Conservation (phyloP, 2,888 invertebrate genomes). For the Drosophila anceps region DNA sequence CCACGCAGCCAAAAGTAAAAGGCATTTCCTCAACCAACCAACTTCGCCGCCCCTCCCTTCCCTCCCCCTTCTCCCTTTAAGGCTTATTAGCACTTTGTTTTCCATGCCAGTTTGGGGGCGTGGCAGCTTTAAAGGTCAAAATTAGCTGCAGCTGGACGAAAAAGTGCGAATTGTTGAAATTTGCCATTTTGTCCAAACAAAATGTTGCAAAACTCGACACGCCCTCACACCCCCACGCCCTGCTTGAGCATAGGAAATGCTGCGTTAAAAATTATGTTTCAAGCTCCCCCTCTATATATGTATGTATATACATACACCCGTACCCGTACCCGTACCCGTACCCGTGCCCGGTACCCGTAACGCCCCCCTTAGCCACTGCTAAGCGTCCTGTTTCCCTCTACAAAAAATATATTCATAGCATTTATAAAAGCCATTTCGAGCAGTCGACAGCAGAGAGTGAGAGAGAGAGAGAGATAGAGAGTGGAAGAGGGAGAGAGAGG, state of each 20-base stretch:
- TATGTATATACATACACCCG: not conserved
- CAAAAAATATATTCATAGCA: conserved; percentile 69
- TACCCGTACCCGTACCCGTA: not conserved
- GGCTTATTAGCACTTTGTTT: conserved; percentile 68
- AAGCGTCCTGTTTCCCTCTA: conserved; percentile 2
- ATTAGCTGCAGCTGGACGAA: conserved; percentile 59
- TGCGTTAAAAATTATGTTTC: conserved; percentile 76
- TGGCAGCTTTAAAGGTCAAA: conserved; percentile 57
- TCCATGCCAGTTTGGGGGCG: not conserved
- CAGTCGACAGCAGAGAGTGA: conserved; percentile 40
- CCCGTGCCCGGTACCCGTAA: too few relatives aligned
- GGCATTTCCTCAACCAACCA: conserved; percentile 18
- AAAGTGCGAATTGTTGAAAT: conserved; percentile 58
- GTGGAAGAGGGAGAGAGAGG: not conserved
- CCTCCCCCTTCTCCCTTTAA: conserved; percentile 21
- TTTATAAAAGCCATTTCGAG: conserved; percentile 76
- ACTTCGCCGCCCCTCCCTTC: not conserved
- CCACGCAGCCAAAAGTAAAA: conserved; percentile 44
- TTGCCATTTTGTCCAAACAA: conserved; percentile 17
- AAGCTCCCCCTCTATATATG: not conserved
- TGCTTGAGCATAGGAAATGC: conserved; percentile 60
- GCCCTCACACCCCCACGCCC: not conserved
- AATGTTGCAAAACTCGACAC: conserved; percentile 44
- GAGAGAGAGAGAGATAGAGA: not conserved
- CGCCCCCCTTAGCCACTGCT: not conserved